phyloP scores from a whole-genome alignment of 2,113 vertebrate genomes.

The Puma concolor region DNA sequence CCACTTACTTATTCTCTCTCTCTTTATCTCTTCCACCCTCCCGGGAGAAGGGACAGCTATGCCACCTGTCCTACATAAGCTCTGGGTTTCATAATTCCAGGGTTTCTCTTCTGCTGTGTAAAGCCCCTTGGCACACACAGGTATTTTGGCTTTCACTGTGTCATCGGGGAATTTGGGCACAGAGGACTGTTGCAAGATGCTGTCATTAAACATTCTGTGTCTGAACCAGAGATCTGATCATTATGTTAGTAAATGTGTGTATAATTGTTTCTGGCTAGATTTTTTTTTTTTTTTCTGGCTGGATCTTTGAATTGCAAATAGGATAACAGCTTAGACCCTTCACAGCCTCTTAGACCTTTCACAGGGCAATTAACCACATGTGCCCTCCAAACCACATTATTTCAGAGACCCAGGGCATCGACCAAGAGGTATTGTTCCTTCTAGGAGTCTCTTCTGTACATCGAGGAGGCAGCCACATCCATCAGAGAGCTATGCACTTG shows the following conservation, averaged over 20 bases:
- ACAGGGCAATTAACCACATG: not conserved
- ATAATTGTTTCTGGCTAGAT: not conserved
- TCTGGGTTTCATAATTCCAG: slow-evolving; percentile 27
- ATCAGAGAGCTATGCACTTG: not conserved
- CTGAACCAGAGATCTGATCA: not conserved
- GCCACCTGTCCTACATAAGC: not conserved
- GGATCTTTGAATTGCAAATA: not conserved
- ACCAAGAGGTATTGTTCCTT: not conserved
- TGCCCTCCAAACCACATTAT: not conserved
- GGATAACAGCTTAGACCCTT: not conserved
- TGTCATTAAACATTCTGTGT: not conserved
- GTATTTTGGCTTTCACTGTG: not conserved
- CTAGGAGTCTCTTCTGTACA: not conserved
- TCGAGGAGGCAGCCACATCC: not conserved
- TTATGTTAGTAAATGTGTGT: not conserved
- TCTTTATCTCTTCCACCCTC: not conserved
- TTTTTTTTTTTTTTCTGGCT: not conserved
- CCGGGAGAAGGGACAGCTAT: not conserved
- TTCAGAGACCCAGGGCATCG: not conserved
- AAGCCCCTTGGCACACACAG: not conserved
- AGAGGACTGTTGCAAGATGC: not conserved
- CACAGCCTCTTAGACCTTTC: not conserved
- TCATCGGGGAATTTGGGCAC: not conserved
- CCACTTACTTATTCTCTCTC: not conserved
- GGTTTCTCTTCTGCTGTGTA: not conserved